Conservation (phyloP, 2,797 vertebrate species). For the Catamblyrhynchus diadema region DNA sequence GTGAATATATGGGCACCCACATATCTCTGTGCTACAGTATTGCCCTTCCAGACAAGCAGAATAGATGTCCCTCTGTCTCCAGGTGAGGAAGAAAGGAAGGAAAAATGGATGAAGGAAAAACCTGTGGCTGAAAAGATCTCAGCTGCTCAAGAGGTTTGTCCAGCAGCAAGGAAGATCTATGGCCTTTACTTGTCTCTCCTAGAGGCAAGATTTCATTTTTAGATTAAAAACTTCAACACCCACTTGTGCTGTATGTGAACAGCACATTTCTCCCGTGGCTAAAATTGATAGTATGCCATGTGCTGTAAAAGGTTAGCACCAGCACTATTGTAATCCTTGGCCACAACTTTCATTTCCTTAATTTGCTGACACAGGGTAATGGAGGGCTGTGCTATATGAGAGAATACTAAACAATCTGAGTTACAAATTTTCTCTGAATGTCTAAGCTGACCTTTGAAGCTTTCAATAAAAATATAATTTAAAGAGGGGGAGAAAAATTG, state of each 20-base stretch:
- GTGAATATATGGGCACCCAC: background rate
- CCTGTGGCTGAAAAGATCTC: background rate
- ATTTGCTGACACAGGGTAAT: slow-evolving; percentile 31
- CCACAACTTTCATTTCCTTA: slow-evolving; percentile 44
- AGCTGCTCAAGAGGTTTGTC: background rate
- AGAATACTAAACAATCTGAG: slow-evolving; percentile 8
- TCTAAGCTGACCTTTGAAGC: slow-evolving; percentile 20
- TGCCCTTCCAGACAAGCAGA: background rate
- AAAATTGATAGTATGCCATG: slow-evolving; percentile 54
- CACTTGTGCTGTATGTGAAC: background rate
- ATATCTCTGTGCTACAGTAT: background rate
- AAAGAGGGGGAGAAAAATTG: background rate
- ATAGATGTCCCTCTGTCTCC: background rate
- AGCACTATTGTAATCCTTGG: slow-evolving; percentile 63
- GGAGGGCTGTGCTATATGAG: background rate
- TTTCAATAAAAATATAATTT: slow-evolving; percentile 45
- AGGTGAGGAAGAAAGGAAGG: background rate
- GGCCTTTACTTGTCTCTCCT: background rate
- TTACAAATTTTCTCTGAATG: slow-evolving; percentile 24
- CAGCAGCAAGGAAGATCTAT: slow-evolving; percentile 24
- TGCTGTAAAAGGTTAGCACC: slow-evolving; percentile 62
- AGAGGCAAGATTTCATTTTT: slow-evolving; percentile 43
- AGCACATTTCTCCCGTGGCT: slow-evolving; percentile 42
- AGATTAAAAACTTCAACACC: slow-evolving; percentile 58
- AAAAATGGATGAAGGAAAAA: background rate